A percentile compares a stretch with the other conserved stretches of the same genome.
Conservation (phyloP, 2,888 invertebrate species). For the Tachina grossa region DNA sequence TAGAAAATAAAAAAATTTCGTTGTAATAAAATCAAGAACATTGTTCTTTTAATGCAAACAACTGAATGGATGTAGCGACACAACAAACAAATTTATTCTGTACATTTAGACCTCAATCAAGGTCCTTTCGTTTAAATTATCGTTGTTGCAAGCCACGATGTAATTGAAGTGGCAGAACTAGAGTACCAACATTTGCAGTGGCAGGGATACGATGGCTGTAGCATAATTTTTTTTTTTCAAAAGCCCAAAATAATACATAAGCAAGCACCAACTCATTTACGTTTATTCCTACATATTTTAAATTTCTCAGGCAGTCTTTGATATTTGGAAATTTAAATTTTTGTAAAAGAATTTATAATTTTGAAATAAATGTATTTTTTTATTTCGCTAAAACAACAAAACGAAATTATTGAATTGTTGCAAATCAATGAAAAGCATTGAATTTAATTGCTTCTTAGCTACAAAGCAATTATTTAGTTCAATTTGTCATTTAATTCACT, state of each 20-base stretch:
- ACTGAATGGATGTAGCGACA: constrained; percentile 31
- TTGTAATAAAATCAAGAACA: constrained; percentile 5
- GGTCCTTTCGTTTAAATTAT: constrained; percentile 34
- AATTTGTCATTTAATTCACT: background rate
- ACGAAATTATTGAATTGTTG: background rate
- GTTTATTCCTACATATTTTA: background rate
- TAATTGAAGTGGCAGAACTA: constrained; percentile 46
- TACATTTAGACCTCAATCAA: constrained; percentile 53
- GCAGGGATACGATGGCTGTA: constrained; percentile 4
- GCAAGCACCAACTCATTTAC: background rate
- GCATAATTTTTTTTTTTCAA: constrained; percentile 19
- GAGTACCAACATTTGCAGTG: background rate
- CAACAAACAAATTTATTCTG: constrained; percentile 44
- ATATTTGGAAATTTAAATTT: background rate
- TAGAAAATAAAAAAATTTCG: constrained; percentile 35
- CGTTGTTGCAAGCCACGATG: constrained; percentile 15
- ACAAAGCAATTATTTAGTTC: background rate
- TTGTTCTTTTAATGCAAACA: constrained; percentile 27
- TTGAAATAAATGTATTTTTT: no score
- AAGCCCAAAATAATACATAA: background rate
- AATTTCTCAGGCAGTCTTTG: background rate
- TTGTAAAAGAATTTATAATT: background rate
- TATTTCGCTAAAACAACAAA: background rate
- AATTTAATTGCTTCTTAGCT: background rate
- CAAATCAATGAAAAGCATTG: background rate